Conservation (phyloP, 2,888 invertebrate species). For the Glyphotaelius pellucidus region DNA sequence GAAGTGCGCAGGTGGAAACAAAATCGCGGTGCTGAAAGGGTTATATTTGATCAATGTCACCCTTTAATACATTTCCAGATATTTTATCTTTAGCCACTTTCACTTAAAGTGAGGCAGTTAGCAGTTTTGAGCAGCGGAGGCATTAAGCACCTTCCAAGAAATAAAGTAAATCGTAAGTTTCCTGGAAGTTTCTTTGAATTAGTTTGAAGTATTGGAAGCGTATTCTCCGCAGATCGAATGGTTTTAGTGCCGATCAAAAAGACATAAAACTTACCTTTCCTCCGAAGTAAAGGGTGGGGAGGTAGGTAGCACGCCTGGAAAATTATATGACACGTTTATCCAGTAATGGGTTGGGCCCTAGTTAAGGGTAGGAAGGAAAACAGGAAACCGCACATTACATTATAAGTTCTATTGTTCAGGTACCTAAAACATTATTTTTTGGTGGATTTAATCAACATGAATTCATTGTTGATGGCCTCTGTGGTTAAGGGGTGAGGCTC, state of each 20-base stretch:
- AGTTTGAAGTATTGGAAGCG: conserved; percentile 2
- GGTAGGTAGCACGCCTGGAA: background rate
- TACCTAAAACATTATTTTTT: too few species aligned
- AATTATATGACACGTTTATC: background rate
- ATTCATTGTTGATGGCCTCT: too few species aligned
- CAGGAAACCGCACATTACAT: too few species aligned
- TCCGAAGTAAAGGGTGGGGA: too few species aligned
- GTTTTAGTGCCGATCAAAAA: background rate
- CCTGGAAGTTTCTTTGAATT: background rate
- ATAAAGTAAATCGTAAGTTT: background rate
- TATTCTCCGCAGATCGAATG: conserved; percentile 2
- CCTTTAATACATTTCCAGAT: background rate
- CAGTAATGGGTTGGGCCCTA: background rate
- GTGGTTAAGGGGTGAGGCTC: too few species aligned
- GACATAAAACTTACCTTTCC: background rate
- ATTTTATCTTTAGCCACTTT: background rate
- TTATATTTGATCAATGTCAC: background rate
- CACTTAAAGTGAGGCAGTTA: background rate
- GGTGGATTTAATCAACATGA: too few species aligned
- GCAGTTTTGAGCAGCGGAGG: background rate
- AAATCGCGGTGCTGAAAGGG: background rate
- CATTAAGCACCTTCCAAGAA: background rate
- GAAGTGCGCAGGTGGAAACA: too few species aligned
- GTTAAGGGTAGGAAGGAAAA: background rate
- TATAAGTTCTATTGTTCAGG: too few species aligned